A percentile compares a stretch with the other conserved stretches of the same genome.
These are phyloP conservation scores for Aproaerema taeniolella DNA, from an alignment of 2,888 invertebrate species.

Conservation along the genomic window DNA sequence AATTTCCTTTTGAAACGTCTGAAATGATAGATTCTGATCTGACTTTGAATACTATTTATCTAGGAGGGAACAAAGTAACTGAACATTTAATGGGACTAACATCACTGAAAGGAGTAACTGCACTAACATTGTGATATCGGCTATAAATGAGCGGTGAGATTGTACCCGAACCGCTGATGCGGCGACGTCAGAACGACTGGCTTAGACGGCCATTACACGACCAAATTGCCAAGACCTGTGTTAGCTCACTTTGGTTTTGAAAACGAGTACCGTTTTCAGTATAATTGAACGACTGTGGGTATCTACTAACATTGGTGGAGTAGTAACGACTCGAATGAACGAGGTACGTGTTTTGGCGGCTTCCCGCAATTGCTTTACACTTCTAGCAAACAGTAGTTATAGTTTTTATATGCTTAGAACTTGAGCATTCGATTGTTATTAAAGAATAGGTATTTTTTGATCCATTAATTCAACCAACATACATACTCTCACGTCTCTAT, in stretches of 20 bases:
- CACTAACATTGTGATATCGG: slow-evolving; percentile 43
- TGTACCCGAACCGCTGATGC: slow-evolving; percentile 60
- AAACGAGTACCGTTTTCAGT: slow-evolving; percentile 13
- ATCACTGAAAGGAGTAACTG: slow-evolving; percentile 19
- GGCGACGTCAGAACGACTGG: slow-evolving; percentile 57
- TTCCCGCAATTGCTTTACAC: slow-evolving; percentile 56
- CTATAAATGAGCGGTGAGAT: slow-evolving; percentile 52
- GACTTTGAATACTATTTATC: background rate
- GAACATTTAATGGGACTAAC: slow-evolving; percentile 18
- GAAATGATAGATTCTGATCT: background rate
- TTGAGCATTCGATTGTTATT: too few relatives aligned
- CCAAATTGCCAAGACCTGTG: slow-evolving; percentile 45
- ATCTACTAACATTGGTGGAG: slow-evolving; percentile 38
- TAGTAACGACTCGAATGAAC: slow-evolving; percentile 61
- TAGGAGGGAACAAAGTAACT: slow-evolving; percentile 9
- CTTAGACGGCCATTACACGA: slow-evolving; percentile 49
- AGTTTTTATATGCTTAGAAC: too few relatives aligned
- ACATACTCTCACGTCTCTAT: too few relatives aligned
- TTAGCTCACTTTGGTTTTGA: slow-evolving; percentile 5
- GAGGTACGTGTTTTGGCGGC: slow-evolving; percentile 70
- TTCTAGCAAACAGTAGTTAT: too few relatives aligned
- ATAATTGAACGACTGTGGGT: slow-evolving; percentile 24
- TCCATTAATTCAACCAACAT: too few relatives aligned
- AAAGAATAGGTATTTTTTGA: too few relatives aligned
- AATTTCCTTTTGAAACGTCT: background rate